A percentile compares a stretch with the other conserved stretches of the same genome.
Conservation (phyloP, 2,113 vertebrate species). For the Dicaeum eximium region DNA sequence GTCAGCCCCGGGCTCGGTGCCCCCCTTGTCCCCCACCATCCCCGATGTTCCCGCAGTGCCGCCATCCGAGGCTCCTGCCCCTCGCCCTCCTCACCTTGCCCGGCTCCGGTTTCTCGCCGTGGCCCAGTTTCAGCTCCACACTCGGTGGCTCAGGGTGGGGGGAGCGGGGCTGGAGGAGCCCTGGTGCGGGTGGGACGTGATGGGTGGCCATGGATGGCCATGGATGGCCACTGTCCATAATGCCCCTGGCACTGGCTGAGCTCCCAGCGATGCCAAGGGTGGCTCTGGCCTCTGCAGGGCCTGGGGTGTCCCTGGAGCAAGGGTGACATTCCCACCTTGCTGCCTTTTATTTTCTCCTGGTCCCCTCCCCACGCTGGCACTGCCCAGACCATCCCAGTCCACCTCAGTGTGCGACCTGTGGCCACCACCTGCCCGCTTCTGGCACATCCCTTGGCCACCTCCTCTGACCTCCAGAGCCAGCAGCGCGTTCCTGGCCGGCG, state of each 20-base stretch:
- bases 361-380: neutral
- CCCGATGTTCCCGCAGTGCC: neutral
- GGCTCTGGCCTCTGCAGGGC: neutral
- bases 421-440: neutral
- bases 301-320: neutral
- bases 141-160: neutral
- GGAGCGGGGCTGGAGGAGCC: neutral
- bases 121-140: neutral
- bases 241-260: neutral
- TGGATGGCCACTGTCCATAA: neutral
- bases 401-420: neutral
- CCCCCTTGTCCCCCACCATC: neutral
- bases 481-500: neutral
- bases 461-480: neutral
- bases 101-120: neutral
- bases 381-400: neutral
- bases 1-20: neutral
- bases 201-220: neutral
- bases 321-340: neutral
- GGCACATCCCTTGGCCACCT: neutral
- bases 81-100: neutral
- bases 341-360: neutral
- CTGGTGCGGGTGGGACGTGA: neutral
- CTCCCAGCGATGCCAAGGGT: neutral
- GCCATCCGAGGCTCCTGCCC: neutral